These are phyloP conservation scores for Phoebastria nigripes DNA, from an alignment of 2,797 vertebrate genomes.

Conservation along the genomic window DNA sequence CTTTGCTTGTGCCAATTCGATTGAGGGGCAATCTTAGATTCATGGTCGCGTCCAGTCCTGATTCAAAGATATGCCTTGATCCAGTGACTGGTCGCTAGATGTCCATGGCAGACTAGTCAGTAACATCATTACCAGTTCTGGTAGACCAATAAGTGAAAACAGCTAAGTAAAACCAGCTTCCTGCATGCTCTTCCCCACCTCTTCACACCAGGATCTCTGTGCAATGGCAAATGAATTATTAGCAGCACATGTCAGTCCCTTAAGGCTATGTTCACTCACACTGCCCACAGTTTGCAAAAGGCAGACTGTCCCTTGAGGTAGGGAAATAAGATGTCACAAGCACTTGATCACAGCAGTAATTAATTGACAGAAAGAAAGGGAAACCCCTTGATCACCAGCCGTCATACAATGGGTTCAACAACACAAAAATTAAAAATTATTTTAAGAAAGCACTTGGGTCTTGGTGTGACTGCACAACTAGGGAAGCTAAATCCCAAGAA, in stretches of 20 bases:
- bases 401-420: neutral
- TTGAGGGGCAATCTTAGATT: neutral
- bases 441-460: neutral
- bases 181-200: neutral
- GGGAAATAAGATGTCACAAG: neutral
- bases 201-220: neutral
- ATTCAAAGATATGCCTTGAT: neutral
- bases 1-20: neutral
- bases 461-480: neutral
- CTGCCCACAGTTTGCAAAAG: neutral
- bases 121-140: neutral
- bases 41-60: neutral
- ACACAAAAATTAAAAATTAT: neutral
- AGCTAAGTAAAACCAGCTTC: neutral
- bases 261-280: neutral
- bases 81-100: neutral
- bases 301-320: neutral
- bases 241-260: neutral
- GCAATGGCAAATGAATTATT: neutral
- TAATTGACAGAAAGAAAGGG: neutral
- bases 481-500: neutral
- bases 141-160: neutral
- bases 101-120: neutral
- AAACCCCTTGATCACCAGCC: neutral
- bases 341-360: neutral